Evolutionary conservation across 64 coral and sea anemone species (phyloP).

Genomic region (Porites lutea): DNA sequence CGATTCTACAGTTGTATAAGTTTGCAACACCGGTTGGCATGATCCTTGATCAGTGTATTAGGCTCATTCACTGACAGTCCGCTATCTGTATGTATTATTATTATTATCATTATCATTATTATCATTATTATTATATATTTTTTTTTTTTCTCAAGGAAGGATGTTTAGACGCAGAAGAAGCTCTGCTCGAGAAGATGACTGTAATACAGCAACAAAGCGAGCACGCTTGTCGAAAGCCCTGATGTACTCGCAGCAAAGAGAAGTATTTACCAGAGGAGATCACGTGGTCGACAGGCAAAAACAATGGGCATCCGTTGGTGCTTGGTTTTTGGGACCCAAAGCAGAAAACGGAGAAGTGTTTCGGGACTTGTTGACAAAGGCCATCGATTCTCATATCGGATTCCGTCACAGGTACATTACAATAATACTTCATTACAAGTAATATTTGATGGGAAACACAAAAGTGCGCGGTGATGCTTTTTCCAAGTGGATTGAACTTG

Average conservation of each 20-base stretch:
- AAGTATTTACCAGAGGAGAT: constrained; percentile 10
- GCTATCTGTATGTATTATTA: too few relatives aligned
- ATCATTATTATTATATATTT: too few relatives aligned
- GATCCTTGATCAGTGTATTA: too few relatives aligned
- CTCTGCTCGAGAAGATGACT: not conserved
- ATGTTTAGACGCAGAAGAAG: not conserved
- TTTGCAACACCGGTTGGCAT: too few relatives aligned
- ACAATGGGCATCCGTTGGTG: constrained; percentile 61
- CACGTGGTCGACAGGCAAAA: constrained; percentile 14
- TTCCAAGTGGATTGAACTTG: too few relatives aligned
- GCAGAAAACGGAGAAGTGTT: constrained; percentile 68
- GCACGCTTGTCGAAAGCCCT: not conserved
- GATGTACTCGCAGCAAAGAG: not conserved
- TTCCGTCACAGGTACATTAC: constrained; percentile 51
- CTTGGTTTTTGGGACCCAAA: constrained; percentile 81
- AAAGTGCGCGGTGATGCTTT: too few relatives aligned
- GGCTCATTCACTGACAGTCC: too few relatives aligned
- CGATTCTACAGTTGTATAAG: too few relatives aligned
- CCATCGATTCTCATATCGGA: constrained; percentile 38
- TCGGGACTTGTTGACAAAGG: constrained; percentile 12
- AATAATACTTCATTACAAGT: not conserved
- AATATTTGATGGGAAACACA: too few relatives aligned
- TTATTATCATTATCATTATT: too few relatives aligned
- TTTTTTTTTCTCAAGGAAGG: too few relatives aligned
- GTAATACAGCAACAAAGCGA: not conserved